Conservation (phyloP, 2,113 vertebrate species). For the Sander vitreus region DNA sequence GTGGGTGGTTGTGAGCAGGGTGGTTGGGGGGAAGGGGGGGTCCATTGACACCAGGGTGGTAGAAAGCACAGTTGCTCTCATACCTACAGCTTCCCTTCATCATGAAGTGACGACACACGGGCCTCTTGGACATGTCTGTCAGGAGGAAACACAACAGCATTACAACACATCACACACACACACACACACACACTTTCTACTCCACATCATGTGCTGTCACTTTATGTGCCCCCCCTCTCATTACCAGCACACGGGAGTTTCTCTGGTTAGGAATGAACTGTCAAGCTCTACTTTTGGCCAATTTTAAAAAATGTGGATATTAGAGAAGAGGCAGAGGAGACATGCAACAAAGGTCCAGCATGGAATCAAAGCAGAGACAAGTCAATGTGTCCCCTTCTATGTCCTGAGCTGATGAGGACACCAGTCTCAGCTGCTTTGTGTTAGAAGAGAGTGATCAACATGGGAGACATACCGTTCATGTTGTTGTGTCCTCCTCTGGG, state of each 20-base stretch:
- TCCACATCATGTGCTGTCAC: not conserved
- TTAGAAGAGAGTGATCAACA: no score
- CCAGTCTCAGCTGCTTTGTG: no score
- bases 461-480: constrained; percentile 79
- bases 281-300: no score
- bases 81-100: constrained; percentile 95
- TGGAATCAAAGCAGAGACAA: no score
- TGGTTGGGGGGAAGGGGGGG: constrained; percentile 88
- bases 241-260: no score
- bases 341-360: no score
- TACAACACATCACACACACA: not conserved
- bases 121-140: constrained; percentile 92
- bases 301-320: no score
- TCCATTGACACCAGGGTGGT: constrained; percentile 93
- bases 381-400: no score
- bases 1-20: constrained; percentile 78
- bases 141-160: constrained; percentile 1
- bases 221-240: no score
- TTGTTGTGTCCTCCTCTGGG: constrained; percentile 90
- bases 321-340: no score
- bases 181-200: not conserved
- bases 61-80: constrained; percentile 95
- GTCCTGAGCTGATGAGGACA: no score
- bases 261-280: no score
- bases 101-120: constrained; percentile 94